Evolutionary conservation across 1,140 invertebrate genomes (phyloP).

Genomic region (Matsumurasca onukii): DNA sequence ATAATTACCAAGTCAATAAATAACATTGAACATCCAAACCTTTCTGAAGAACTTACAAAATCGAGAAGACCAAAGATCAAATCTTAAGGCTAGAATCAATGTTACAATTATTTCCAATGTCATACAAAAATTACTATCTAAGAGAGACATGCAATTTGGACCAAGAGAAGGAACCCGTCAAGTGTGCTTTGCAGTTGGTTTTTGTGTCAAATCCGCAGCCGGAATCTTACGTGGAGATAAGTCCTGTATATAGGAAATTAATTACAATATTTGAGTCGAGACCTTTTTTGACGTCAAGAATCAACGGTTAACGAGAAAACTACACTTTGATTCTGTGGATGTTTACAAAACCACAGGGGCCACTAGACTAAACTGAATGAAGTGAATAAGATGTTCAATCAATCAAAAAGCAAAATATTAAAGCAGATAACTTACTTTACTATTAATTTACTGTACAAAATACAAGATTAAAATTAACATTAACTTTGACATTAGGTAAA

Average conservation of each 20-base stretch:
- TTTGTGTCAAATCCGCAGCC: constrained; percentile 2
- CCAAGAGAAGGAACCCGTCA: neutral
- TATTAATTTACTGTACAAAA: constrained; percentile 21
- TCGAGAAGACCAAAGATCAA: neutral
- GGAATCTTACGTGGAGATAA: constrained; percentile 18
- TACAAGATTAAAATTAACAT: neutral
- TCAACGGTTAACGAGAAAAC: neutral
- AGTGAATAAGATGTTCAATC: too few species aligned
- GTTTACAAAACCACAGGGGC: neutral
- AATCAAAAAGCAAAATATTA: constrained; percentile 23
- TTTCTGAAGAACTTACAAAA: neutral
- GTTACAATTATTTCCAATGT: too few species aligned
- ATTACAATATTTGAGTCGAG: neutral
- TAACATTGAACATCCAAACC: neutral
- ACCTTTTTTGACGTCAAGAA: constrained; percentile 12
- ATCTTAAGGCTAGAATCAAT: neutral
- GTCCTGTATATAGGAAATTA: constrained; percentile 8
- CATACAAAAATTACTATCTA: too few species aligned
- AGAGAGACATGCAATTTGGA: constrained; percentile 14
- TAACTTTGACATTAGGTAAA: neutral
- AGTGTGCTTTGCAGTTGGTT: constrained; percentile 1
- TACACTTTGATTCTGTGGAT: neutral
- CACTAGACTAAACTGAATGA: too few species aligned
- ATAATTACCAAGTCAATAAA: neutral
- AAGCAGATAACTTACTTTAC: neutral